Conservation (phyloP, 1,140 invertebrate species). For the Cotesia glomerata region DNA sequence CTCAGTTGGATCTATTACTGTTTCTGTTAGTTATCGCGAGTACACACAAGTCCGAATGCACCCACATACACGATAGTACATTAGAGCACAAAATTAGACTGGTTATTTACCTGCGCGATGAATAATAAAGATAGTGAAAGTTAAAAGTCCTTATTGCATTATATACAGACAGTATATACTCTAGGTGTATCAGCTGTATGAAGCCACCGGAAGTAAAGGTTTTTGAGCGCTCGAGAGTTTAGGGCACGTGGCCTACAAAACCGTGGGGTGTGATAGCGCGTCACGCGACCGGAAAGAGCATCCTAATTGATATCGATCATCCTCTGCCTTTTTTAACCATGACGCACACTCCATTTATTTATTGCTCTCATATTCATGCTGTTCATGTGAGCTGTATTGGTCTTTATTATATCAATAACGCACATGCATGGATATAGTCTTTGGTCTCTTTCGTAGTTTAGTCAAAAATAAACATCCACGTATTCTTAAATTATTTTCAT, state of each 20-base stretch:
- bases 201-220: slow-evolving; percentile 16
- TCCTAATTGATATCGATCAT: slow-evolving; percentile 64
- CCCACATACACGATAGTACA: too few relatives aligned
- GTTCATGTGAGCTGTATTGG: too few relatives aligned
- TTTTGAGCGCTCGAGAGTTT: slow-evolving; percentile 17
- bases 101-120: neutral
- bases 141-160: slow-evolving; percentile 10
- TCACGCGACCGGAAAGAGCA: slow-evolving; percentile 62
- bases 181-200: neutral
- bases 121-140: neutral
- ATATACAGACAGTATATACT: neutral
- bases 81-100: too few relatives aligned
- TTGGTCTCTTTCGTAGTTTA: too few relatives aligned
- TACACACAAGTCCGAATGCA: neutral
- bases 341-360: neutral
- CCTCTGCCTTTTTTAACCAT: slow-evolving; percentile 11
- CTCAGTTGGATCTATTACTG: neutral
- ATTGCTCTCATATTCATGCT: too few relatives aligned
- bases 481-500: too few relatives aligned
- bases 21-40: neutral
- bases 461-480: too few relatives aligned
- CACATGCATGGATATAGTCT: too few relatives aligned
- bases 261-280: slow-evolving; percentile 24
- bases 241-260: neutral
- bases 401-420: too few relatives aligned